Conservation (phyloP, 2,113 vertebrate species). For the Morone saxatilis region DNA sequence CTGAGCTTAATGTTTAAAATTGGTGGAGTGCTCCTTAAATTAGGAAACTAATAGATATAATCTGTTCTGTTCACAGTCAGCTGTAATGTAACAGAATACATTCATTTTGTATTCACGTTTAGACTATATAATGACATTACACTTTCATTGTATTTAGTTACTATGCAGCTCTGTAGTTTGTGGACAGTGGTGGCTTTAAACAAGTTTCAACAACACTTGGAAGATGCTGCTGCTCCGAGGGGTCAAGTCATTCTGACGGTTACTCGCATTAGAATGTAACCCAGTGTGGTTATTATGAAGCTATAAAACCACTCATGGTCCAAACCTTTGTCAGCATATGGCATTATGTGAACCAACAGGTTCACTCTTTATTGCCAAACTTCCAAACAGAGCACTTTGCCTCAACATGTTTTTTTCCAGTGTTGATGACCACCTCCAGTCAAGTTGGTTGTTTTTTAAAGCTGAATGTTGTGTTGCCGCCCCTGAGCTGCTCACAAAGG, state of each 20-base stretch:
- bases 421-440: not conserved
- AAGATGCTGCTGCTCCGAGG: not conserved
- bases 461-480: not conserved
- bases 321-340: not conserved
- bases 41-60: not conserved
- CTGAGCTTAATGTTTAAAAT: not conserved
- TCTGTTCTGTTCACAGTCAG: too few species aligned
- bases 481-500: not conserved
- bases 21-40: not conserved
- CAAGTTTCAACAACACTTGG: not conserved
- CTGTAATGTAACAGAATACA: not conserved
- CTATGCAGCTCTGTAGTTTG: not conserved
- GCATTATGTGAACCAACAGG: not conserved
- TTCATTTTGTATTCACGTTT: not conserved
- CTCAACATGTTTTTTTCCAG: constrained; percentile 23
- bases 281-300: not conserved
- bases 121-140: not conserved
- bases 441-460: constrained; percentile 17
- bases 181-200: not conserved
- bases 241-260: not conserved
- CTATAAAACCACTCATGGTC: not conserved
- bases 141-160: not conserved
- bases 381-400: not conserved
- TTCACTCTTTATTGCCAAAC: not conserved
- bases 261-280: not conserved